Conservation (phyloP, 2,797 vertebrate species). For the Phoeniculus purpureus region DNA sequence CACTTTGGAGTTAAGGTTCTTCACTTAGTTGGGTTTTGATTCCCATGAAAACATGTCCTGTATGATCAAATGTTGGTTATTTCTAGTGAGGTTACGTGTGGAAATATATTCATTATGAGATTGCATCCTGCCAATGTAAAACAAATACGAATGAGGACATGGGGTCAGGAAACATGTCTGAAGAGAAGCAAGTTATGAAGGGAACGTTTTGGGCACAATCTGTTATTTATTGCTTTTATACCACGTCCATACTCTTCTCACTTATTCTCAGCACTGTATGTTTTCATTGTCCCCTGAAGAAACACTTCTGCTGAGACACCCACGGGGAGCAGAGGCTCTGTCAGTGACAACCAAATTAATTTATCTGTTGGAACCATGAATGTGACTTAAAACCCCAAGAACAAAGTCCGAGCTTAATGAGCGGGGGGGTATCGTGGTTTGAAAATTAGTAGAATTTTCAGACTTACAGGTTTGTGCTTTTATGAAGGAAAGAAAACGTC, state of each 20-base stretch:
- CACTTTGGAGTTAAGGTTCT: background rate
- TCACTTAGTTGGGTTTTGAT: background rate
- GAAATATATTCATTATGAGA: conserved; percentile 1
- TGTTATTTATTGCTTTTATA: conserved; percentile 16
- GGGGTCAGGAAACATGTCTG: conserved; percentile 1
- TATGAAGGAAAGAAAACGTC: too few species aligned
- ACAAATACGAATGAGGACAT: conserved; percentile 21
- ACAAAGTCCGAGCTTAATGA: background rate
- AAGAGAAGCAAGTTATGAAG: conserved; percentile 43
- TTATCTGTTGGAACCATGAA: conserved; percentile 22
- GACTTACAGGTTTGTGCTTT: too few species aligned
- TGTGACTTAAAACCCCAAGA: background rate
- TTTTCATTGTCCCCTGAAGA: conserved; percentile 62
- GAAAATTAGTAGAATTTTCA: too few species aligned
- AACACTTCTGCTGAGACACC: conserved; percentile 15
- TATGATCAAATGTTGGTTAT: background rate
- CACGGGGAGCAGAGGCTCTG: conserved; percentile 28
- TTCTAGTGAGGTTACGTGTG: background rate
- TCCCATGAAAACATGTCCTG: background rate
- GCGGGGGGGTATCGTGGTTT: too few species aligned
- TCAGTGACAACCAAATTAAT: conserved; percentile 55
- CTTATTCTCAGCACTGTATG: background rate
- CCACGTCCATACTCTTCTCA: conserved; percentile 5
- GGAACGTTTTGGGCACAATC: background rate
- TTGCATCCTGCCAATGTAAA: conserved; percentile 26